Evolutionary conservation across 2,888 invertebrate genomes (phyloP).

Genomic region (Cephus rjabovi): DNA sequence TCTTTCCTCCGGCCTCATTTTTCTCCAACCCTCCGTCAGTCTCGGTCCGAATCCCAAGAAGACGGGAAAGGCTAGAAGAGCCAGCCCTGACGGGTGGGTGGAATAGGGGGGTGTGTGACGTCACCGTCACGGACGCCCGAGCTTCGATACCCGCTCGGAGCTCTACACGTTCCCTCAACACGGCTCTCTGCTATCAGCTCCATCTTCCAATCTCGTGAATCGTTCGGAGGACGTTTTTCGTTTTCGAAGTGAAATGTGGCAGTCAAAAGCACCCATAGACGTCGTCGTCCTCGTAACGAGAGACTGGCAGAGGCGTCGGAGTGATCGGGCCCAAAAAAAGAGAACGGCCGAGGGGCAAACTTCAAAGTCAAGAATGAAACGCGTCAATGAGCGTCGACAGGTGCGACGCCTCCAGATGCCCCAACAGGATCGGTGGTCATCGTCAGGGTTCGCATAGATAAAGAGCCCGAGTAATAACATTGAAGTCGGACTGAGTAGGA

Average conservation of each 20-base stretch:
- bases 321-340: too few relatives aligned
- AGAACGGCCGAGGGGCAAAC: not conserved
- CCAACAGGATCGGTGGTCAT: not conserved
- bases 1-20: not conserved
- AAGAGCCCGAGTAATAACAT: not conserved
- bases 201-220: not conserved
- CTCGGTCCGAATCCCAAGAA: not conserved
- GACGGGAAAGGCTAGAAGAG: not conserved
- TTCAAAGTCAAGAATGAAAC: not conserved
- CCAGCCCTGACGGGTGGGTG: not conserved
- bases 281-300: too few relatives aligned
- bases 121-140: not conserved
- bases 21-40: not conserved
- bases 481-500: not conserved
- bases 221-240: not conserved
- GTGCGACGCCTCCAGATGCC: not conserved
- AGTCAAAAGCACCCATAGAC: too few relatives aligned
- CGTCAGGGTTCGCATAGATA: not conserved
- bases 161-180: not conserved
- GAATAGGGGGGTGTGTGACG: not conserved
- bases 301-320: too few relatives aligned
- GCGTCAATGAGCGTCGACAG: not conserved
- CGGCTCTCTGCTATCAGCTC: not conserved
- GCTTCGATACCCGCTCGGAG: not conserved
- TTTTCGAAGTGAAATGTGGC: too few relatives aligned